Evolutionary conservation across 2,888 invertebrate species (phyloP).

Genomic region (Idaea biselata): DNA sequence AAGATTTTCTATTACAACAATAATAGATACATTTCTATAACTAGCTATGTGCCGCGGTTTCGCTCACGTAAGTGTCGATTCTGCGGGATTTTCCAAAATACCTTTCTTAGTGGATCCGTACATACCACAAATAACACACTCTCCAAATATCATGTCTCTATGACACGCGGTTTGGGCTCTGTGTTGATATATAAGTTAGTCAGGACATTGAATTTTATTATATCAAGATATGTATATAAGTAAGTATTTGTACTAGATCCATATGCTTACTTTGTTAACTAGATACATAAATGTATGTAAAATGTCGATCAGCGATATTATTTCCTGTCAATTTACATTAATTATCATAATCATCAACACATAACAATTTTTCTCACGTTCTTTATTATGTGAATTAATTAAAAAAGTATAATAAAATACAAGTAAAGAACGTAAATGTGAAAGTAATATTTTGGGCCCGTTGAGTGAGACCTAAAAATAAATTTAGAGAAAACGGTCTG

Average conservation of each 20-base stretch:
- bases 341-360: constrained; percentile 4
- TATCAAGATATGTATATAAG: too few relatives aligned
- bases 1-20: constrained; percentile 2
- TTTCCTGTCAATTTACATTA: constrained; percentile 9
- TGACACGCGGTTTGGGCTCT: too few relatives aligned
- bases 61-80: neutral
- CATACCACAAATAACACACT: too few relatives aligned
- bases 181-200: too few relatives aligned
- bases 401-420: constrained; percentile 16
- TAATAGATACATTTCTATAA: neutral
- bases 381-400: constrained; percentile 11
- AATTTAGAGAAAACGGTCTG: constrained; percentile 36
- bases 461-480: constrained; percentile 38
- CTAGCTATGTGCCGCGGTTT: neutral
- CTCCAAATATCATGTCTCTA: too few relatives aligned
- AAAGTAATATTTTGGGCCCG: constrained; percentile 30
- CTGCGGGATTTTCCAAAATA: too few relatives aligned
- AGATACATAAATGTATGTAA: neutral
- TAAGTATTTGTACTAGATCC: too few relatives aligned
- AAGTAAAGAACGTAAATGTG: constrained; percentile 21
- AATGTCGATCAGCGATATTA: constrained; percentile 5
- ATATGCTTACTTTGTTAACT: too few relatives aligned
- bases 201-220: too few relatives aligned
- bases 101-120: too few relatives aligned
- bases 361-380: neutral